These are phyloP conservation scores for Cathartes aura DNA, from an alignment of 2,113 vertebrate genomes.

Conservation along the genomic window DNA sequence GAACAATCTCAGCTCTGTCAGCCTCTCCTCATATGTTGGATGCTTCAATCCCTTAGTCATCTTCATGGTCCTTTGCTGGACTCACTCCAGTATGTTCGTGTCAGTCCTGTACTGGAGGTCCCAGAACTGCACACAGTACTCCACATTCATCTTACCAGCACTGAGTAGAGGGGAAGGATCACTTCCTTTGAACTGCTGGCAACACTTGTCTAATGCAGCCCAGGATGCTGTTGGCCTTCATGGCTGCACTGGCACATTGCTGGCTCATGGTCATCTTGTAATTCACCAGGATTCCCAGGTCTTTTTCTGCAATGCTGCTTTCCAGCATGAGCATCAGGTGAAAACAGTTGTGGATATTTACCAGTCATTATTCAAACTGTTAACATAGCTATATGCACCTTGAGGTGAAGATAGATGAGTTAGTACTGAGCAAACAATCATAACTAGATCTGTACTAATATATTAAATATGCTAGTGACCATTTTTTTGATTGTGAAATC, in stretches of 20 bases:
- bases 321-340: background rate
- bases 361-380: background rate
- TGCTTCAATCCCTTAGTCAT: background rate
- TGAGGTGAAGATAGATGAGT: background rate
- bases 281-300: background rate
- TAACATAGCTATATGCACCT: background rate
- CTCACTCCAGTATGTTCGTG: background rate
- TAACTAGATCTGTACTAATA: background rate
- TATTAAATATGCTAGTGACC: background rate
- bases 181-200: background rate
- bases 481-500: background rate
- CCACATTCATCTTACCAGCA: background rate
- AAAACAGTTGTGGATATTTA: background rate
- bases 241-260: background rate
- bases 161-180: background rate
- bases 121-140: background rate
- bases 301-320: background rate
- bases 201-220: background rate
- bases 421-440: background rate
- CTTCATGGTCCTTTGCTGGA: background rate
- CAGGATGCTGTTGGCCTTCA: background rate
- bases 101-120: background rate
- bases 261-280: background rate
- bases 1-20: background rate
- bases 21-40: background rate